phyloP scores from a whole-genome alignment of 2,888 invertebrate species.

The Trisateles emortualis region DNA sequence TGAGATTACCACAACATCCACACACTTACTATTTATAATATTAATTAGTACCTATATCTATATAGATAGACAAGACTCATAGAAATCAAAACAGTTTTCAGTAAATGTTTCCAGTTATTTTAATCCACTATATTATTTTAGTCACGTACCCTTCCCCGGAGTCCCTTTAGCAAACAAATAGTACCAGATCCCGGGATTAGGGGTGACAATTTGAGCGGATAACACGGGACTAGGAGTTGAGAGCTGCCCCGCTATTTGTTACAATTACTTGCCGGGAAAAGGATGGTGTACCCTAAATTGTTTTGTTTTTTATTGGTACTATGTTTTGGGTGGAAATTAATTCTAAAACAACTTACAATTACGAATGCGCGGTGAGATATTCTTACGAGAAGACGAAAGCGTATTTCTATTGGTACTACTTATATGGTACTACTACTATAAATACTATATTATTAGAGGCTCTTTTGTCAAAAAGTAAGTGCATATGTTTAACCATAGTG shows the following conservation, averaged over 20 bases:
- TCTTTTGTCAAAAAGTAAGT: no score
- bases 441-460: no score
- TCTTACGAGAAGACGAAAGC: no score
- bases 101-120: slow-evolving; percentile 7
- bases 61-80: neutral
- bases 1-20: no score
- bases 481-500: no score
- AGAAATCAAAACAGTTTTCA: slow-evolving; percentile 5
- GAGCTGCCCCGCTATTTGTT: slow-evolving; percentile 72
- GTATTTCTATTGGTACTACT: no score
- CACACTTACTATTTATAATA: no score
- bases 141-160: slow-evolving; percentile 69
- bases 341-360: neutral
- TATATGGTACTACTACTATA: no score
- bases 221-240: slow-evolving; percentile 62
- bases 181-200: slow-evolving; percentile 64
- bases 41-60: no score
- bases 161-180: slow-evolving; percentile 84
- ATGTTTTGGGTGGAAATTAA: neutral
- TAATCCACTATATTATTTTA: slow-evolving; percentile 48
- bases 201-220: slow-evolving; percentile 76
- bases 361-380: no score
- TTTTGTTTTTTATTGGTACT: slow-evolving; percentile 25
- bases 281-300: slow-evolving; percentile 40
- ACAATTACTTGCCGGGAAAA: slow-evolving; percentile 70